Percentiles rank a stretch among this genome's conserved stretches.
These are phyloP conservation scores for Notiomystis cincta DNA, from an alignment of 2,113 vertebrate species.

Conservation along the genomic window DNA sequence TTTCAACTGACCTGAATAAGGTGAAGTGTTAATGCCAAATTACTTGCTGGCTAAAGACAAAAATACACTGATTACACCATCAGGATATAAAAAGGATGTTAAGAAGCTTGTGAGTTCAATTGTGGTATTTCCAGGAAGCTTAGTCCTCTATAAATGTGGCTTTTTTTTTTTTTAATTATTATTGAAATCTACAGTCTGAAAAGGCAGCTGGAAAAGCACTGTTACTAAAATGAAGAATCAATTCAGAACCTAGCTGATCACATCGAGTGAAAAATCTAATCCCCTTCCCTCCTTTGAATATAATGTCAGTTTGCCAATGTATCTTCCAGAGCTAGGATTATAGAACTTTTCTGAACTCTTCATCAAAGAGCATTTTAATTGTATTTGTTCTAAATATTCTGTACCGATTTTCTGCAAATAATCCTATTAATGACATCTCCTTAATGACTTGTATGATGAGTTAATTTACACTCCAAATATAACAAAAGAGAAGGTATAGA, in stretches of 20 bases:
- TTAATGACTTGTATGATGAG: background rate
- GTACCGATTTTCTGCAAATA: background rate
- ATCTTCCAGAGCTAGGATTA: background rate
- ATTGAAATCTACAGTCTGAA: background rate
- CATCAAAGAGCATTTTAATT: background rate
- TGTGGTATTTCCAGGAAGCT: slow-evolving; percentile 25
- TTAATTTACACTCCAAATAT: background rate
- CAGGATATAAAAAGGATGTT: slow-evolving; percentile 29
- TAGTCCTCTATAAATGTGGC: background rate
- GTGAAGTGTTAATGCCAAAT: background rate
- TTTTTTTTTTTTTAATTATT: background rate
- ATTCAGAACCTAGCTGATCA: background rate
- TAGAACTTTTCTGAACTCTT: background rate
- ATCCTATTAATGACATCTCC: background rate
- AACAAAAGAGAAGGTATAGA: background rate
- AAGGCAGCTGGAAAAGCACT: background rate
- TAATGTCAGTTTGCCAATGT: background rate
- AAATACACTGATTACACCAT: background rate
- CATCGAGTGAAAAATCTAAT: background rate
- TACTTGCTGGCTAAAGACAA: background rate
- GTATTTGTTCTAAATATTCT: background rate
- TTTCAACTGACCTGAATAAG: slow-evolving; percentile 4
- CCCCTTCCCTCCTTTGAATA: background rate
- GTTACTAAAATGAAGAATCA: background rate
- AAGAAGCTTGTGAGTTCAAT: slow-evolving; percentile 30